phyloP scores from a whole-genome alignment of 2,888 invertebrate genomes.

The Neria commutata region DNA sequence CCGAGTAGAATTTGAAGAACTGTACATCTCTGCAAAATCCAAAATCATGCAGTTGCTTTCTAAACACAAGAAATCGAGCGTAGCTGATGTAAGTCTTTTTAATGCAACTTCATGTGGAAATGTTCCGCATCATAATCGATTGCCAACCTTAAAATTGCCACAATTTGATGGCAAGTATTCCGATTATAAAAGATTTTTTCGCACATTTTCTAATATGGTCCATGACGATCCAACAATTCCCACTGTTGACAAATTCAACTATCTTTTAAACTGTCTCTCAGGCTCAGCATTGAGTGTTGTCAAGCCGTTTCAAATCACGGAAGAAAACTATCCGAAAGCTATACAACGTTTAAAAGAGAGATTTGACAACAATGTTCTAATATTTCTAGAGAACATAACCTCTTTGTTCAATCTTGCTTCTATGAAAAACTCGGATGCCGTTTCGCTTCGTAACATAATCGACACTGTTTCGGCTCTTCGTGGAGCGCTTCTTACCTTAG shows the following conservation, averaged over 20 bases:
- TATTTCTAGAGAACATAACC: slow-evolving; percentile 8
- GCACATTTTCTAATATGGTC: too few species aligned
- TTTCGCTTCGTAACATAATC: too few species aligned
- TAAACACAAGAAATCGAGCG: not conserved
- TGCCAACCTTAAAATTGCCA: too few species aligned
- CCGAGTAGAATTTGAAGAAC: too few species aligned
- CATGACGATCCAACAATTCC: not conserved
- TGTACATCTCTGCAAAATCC: too few species aligned
- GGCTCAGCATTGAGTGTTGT: slow-evolving; percentile 3
- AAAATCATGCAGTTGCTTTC: not conserved
- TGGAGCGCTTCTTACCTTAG: not conserved
- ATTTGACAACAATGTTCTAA: slow-evolving; percentile 11
- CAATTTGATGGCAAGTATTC: too few species aligned
- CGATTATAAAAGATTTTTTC: too few species aligned
- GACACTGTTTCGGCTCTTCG: not conserved
- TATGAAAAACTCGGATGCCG: too few species aligned
- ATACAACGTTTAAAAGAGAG: not conserved
- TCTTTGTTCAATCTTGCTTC: slow-evolving; percentile 1
- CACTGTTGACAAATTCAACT: slow-evolving; percentile 4
- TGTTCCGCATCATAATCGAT: not conserved
- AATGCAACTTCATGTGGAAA: not conserved
- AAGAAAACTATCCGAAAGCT: slow-evolving; percentile 4
- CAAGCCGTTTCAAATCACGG: not conserved
- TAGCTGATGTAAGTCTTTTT: not conserved
- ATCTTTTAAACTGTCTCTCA: slow-evolving; percentile 2